phyloP scores from a whole-genome alignment of 1,140 invertebrate species.

The Aphidius ervi region DNA sequence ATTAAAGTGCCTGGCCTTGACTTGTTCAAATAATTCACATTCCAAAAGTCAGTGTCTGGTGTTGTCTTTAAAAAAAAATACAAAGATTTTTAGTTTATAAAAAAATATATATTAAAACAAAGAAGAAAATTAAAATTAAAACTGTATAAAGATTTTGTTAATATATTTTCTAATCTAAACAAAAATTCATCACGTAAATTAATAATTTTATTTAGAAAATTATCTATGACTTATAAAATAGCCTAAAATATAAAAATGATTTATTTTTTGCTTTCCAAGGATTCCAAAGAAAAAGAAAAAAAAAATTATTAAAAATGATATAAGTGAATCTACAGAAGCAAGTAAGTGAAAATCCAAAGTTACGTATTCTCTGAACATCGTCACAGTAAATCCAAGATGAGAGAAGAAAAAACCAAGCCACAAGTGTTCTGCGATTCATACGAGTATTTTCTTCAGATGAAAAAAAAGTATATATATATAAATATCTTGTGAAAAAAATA shows the following conservation, averaged over 20 bases:
- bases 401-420: constrained; percentile 36
- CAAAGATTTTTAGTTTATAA: constrained; percentile 9
- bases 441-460: constrained; percentile 34
- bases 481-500: no score
- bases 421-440: constrained; percentile 43
- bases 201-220: no score
- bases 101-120: constrained; percentile 14
- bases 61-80: constrained; percentile 3
- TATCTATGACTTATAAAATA: no score
- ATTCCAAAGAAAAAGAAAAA: no score
- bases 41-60: constrained; percentile 12
- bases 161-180: no score
- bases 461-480: no score
- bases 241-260: no score
- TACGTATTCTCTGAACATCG: constrained; percentile 46
- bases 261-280: no score
- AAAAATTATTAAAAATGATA: constrained; percentile 13
- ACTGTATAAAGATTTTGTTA: no score
- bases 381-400: constrained; percentile 35
- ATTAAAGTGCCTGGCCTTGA: neutral
- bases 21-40: constrained; percentile 19
- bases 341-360: constrained; percentile 32
- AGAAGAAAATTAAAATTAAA: no score
- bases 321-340: constrained; percentile 23
- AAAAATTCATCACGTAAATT: no score